phyloP scores from a whole-genome alignment of 92 coral and sea anemone species.

The Pocillopora grandis region DNA sequence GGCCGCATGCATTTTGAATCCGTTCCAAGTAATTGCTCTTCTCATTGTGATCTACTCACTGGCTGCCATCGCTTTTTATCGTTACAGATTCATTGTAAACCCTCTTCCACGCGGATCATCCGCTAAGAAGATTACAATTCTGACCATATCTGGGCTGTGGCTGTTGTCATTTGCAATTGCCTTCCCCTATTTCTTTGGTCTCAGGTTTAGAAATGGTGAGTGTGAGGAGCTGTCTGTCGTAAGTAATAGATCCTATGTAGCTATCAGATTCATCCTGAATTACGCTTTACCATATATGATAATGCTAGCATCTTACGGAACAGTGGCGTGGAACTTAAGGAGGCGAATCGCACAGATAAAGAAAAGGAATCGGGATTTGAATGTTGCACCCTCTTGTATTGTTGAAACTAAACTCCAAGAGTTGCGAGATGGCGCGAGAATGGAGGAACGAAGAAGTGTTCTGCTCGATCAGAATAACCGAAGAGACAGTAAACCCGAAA shows the following conservation, averaged over 20 bases:
- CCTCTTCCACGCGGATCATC: slow-evolving; percentile 21
- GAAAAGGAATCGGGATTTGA: neutral
- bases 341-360: neutral
- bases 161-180: slow-evolving; percentile 28
- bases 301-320: slow-evolving; percentile 57
- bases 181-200: slow-evolving; percentile 39
- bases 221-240: neutral
- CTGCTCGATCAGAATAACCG: neutral
- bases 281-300: slow-evolving; percentile 48
- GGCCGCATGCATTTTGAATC: slow-evolving; percentile 41
- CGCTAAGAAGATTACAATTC: slow-evolving; percentile 1
- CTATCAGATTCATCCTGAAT: slow-evolving; percentile 40
- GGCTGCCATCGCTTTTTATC: slow-evolving; percentile 56
- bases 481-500: slow-evolving; percentile 12
- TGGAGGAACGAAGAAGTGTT: neutral
- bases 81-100: slow-evolving; percentile 34
- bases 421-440: neutral
- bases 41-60: slow-evolving; percentile 51
- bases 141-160: slow-evolving; percentile 46
- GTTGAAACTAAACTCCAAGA: slow-evolving; percentile 11
- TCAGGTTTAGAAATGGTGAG: slow-evolving; percentile 12
- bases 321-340: slow-evolving; percentile 43
- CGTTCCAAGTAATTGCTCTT: slow-evolving; percentile 38
- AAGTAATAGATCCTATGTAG: neutral
- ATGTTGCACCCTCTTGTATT: neutral